Base-by-base conservation (phyloP, 1,140 invertebrate species). In the Caenorhabditis inopinata region DNA sequence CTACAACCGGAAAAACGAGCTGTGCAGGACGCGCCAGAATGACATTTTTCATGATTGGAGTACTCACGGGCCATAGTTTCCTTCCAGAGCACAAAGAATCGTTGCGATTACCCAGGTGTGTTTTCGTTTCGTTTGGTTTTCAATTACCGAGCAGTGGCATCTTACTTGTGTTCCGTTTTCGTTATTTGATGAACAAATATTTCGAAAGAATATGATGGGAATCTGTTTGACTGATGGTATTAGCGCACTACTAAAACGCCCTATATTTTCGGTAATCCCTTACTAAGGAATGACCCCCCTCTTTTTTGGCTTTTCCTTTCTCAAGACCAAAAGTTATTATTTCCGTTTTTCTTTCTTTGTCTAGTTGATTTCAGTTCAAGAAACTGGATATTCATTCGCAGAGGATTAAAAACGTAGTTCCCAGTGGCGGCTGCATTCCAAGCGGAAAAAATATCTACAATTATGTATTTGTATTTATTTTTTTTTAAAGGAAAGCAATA, bases 1-100 rank as follows among this genome's bases (percentile, higher is more conserved):
- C n/a, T n/a, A n/a, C n/a, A 58, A 32, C 58, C 58, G 58, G 58
- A 38, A 68, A 68, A 68, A 68, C 14, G 58, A 42, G 58, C 58
- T 68, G 58, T 58, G 53, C 53, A 58, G 53, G 27, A 58, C 53
- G 53, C n/a, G 58, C 27, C 25, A 29, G 58, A 68, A 68, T 68
- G n/a, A n/a, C n/a, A n/a, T n/a, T n/a, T n/a, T n/a, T n/a, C 58
- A 68, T 68, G 58, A 68, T 68, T 68, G 58, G 38, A 32, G 58
- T 68, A 68, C 58, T 68, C 58, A 68, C 58, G 27, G 23, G n/a
- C 11, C 25, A 4, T 11, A n/a, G n/a, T 16, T n/a, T 32, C 51
- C 51, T 32, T 29, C 51, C 27, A 68, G n/a, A 5, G n/a, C 29
- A 42, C 18, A 58, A 58, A 68, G 38, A 68, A 29, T 68, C 38